phyloP scores from a whole-genome alignment of 2,797 vertebrate genomes.

The Hydrocynus forskahlii region DNA sequence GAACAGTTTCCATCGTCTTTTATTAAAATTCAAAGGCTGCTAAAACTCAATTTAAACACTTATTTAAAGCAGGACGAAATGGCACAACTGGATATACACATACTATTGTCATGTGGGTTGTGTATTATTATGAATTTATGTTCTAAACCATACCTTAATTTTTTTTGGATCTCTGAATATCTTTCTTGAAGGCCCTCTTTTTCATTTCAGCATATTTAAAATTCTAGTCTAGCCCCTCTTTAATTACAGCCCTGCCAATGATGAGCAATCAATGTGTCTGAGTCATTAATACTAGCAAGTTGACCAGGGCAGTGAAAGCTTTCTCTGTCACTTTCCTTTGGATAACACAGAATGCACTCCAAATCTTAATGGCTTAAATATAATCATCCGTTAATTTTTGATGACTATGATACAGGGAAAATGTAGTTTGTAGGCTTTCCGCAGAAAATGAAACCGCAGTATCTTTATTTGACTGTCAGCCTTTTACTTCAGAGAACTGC shows the following conservation, averaged over 20 bases:
- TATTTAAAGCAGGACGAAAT: too few relatives aligned
- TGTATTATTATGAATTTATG: background rate
- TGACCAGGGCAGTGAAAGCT: background rate
- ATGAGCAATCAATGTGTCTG: slow-evolving; percentile 43
- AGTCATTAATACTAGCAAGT: slow-evolving; percentile 8
- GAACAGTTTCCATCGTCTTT: background rate
- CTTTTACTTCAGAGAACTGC: slow-evolving; percentile 11
- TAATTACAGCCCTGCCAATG: slow-evolving; percentile 24
- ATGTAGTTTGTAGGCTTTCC: background rate
- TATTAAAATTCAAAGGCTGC: background rate
- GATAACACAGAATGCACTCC: slow-evolving; percentile 4
- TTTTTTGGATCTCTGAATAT: slow-evolving; percentile 19
- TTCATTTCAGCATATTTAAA: background rate
- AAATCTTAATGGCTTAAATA: slow-evolving; percentile 13
- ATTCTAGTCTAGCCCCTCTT: background rate
- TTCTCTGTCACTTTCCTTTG: slow-evolving; percentile 28
- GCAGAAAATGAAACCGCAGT: background rate
- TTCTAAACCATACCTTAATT: background rate
- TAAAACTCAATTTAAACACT: background rate
- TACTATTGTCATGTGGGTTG: background rate
- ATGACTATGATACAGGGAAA: slow-evolving; percentile 12
- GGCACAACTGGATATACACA: background rate
- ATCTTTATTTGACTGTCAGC: background rate
- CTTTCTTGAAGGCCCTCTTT: background rate
- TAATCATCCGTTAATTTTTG: background rate